phyloP scores from a whole-genome alignment of 2,888 invertebrate species.

The Volucella inflata region DNA sequence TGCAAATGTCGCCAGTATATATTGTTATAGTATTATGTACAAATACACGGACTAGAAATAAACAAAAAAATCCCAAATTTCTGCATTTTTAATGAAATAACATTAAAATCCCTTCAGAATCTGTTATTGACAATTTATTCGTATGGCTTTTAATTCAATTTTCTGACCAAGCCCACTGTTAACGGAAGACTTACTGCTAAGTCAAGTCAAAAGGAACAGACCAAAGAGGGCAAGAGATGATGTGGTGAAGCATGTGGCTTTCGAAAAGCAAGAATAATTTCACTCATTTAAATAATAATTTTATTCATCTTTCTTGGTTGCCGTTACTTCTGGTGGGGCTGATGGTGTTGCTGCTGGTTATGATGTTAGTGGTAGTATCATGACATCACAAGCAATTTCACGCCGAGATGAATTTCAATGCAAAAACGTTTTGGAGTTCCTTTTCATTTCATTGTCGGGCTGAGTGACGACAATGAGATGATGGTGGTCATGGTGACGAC shows the following conservation, averaged over 20 bases:
- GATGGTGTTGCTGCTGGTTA: neutral
- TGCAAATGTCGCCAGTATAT: conserved; percentile 52
- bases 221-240: too few relatives aligned
- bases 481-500: conserved; percentile 56
- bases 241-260: conserved; percentile 31
- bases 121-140: conserved; percentile 65
- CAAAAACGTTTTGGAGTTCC: conserved; percentile 68
- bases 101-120: conserved; percentile 64
- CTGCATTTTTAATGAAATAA: conserved; percentile 64
- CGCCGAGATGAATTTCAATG: conserved; percentile 70
- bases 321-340: conserved; percentile 18
- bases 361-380: conserved; percentile 43
- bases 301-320: conserved; percentile 68
- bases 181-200: conserved; percentile 17
- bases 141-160: conserved; percentile 64
- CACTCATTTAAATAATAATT: conserved; percentile 73
- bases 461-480: conserved; percentile 52
- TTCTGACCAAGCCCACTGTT: conserved; percentile 53
- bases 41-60: conserved; percentile 29
- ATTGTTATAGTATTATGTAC: conserved; percentile 35
- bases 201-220: neutral
- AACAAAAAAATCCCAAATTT: conserved; percentile 52
- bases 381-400: conserved; percentile 72
- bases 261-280: conserved; percentile 61
- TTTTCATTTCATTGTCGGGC: conserved; percentile 65